These are phyloP conservation scores for Hippopotamyrus pictus DNA, from an alignment of 2,797 vertebrate species.

Conservation along the genomic window DNA sequence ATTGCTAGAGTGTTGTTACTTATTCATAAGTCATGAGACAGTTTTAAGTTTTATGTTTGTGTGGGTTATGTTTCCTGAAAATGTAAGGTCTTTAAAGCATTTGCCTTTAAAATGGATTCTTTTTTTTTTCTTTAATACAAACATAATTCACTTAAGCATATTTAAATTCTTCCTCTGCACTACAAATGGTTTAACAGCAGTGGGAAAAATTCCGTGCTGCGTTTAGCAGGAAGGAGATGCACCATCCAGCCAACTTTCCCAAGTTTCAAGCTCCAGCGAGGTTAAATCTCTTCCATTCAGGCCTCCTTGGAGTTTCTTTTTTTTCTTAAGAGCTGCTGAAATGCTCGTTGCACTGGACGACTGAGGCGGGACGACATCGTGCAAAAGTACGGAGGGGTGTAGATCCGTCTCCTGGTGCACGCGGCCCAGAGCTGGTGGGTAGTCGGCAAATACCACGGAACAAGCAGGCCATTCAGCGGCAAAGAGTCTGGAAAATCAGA, in stretches of 20 bases:
- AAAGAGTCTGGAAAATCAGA: constrained; percentile 48
- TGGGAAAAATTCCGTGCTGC: constrained; percentile 62
- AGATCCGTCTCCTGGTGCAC: not conserved
- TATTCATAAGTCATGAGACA: constrained; percentile 53
- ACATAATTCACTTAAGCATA: not conserved
- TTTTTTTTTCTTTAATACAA: not conserved
- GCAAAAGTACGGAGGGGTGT: not conserved
- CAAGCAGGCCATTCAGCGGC: constrained; percentile 74
- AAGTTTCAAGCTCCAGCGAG: constrained; percentile 65
- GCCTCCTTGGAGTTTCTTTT: constrained; percentile 37
- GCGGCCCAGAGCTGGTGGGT: constrained; percentile 52
- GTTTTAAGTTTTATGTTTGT: constrained; percentile 33
- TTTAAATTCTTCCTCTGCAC: constrained; percentile 39
- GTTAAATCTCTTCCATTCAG: constrained; percentile 58
- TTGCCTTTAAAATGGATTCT: not conserved
- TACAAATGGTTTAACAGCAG: constrained; percentile 53
- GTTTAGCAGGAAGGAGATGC: constrained; percentile 53
- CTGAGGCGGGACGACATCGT: not conserved
- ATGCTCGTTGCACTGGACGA: not conserved
- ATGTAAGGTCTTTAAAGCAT: not conserved
- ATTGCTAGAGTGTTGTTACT: constrained; percentile 32
- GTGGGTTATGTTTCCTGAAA: constrained; percentile 14
- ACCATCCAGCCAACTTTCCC: constrained; percentile 61
- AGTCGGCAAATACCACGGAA: constrained; percentile 68
- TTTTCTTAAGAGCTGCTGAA: constrained; percentile 38